phyloP scores from a whole-genome alignment of 2,113 vertebrate genomes.

The Capra hircus region DNA sequence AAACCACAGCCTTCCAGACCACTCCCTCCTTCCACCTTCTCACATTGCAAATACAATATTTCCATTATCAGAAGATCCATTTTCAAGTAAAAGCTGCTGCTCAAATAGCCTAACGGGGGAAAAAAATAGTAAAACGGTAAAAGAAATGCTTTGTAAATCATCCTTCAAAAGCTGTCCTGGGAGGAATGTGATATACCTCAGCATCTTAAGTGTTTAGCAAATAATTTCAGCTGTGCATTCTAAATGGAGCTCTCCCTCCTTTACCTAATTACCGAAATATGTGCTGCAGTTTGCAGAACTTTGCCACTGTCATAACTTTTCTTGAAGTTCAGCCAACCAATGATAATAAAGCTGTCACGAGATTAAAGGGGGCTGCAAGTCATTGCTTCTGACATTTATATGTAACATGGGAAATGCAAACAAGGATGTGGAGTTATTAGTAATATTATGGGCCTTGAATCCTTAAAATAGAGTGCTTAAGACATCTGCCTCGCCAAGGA shows the following conservation, averaged over 20 bases:
- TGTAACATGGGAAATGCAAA: slow-evolving; percentile 71
- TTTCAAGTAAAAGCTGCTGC: slow-evolving; percentile 42
- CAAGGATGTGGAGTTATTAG: slow-evolving; percentile 64
- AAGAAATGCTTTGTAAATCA: slow-evolving; percentile 56
- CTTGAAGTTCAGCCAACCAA: slow-evolving; percentile 70
- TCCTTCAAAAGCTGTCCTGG: slow-evolving; percentile 54
- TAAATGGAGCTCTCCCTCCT: slow-evolving; percentile 45
- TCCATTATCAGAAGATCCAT: slow-evolving; percentile 53
- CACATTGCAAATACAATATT: slow-evolving; percentile 49
- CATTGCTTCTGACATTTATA: slow-evolving; percentile 66
- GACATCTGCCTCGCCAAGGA: slow-evolving; percentile 35
- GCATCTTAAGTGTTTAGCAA: slow-evolving; percentile 61
- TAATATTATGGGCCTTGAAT: slow-evolving; percentile 69
- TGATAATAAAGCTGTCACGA: slow-evolving; percentile 73
- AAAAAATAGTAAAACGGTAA: background rate
- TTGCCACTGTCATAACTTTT: slow-evolving; percentile 72
- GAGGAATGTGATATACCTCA: slow-evolving; percentile 48
- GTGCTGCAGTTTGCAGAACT: slow-evolving; percentile 71
- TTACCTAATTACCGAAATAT: slow-evolving; percentile 74
- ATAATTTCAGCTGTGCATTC: slow-evolving; percentile 64
- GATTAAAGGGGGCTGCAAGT: slow-evolving; percentile 69
- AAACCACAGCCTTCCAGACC: background rate
- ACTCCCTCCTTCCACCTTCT: slow-evolving; percentile 37
- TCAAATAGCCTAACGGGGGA: background rate
- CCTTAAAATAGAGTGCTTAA: slow-evolving; percentile 59